Percentiles rank a stretch among this genome's conserved stretches.
phyloP scores from a whole-genome alignment of 2,888 invertebrate species.

The Epinotia ramella region DNA sequence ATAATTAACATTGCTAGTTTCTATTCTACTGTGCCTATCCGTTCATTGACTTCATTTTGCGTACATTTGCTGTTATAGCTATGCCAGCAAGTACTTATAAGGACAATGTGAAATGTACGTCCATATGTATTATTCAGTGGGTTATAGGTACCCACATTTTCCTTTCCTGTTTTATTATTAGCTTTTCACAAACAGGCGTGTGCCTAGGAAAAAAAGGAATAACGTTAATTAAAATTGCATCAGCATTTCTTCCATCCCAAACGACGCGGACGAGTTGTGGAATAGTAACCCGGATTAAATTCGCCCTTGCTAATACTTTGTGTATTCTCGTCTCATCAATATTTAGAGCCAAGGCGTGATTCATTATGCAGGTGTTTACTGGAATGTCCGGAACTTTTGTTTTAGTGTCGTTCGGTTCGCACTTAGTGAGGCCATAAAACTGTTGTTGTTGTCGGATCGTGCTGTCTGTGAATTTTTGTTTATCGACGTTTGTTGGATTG shows the following conservation, averaged over 20 bases:
- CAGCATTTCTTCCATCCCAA: background rate
- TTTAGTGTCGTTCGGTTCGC: background rate
- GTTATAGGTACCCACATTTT: too few relatives aligned
- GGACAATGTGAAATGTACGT: too few relatives aligned
- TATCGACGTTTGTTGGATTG: background rate
- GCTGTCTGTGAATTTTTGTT: too few relatives aligned
- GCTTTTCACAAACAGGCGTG: background rate
- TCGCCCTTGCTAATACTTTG: slow-evolving; percentile 17
- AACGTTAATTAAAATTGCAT: slow-evolving; percentile 1
- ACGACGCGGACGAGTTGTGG: background rate
- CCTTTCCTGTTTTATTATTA: background rate
- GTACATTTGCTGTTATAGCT: too few relatives aligned
- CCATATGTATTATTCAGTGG: too few relatives aligned
- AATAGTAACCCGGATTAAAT: background rate
- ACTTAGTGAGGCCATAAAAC: slow-evolving; percentile 2
- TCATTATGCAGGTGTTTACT: slow-evolving; percentile 18
- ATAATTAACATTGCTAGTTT: too few relatives aligned
- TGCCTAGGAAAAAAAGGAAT: background rate
- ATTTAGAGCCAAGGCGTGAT: background rate
- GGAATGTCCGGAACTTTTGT: background rate
- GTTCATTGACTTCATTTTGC: too few relatives aligned
- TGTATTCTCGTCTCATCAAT: slow-evolving; percentile 26
- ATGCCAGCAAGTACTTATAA: too few relatives aligned
- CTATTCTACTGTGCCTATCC: too few relatives aligned
- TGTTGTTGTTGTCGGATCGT: background rate